Conservation (phyloP, 2,113 vertebrate species). For the Peromyscus maniculatus region DNA sequence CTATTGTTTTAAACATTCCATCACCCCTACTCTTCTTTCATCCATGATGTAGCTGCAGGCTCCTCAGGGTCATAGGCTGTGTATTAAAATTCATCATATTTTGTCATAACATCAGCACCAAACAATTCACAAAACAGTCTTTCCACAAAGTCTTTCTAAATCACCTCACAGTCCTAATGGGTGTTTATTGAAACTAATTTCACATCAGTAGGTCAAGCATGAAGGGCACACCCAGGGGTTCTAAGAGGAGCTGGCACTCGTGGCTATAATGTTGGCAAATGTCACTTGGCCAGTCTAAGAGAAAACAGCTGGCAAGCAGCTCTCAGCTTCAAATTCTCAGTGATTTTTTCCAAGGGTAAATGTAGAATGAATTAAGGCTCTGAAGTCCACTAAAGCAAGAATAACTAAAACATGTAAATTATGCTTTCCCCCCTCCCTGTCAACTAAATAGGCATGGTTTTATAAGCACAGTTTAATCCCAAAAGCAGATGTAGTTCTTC, state of each 20-base stretch:
- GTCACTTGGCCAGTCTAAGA: constrained; percentile 74
- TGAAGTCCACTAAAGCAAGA: constrained; percentile 83
- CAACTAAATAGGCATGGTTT: constrained; percentile 86
- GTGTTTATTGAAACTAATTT: constrained; percentile 68
- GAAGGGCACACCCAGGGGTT: neutral
- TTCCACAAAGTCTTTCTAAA: constrained; percentile 46
- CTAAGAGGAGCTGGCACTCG: neutral
- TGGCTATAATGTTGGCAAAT: constrained; percentile 70
- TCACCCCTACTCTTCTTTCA: neutral
- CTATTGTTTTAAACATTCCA: neutral
- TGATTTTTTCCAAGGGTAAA: constrained; percentile 81
- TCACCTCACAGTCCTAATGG: neutral
- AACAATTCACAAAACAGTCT: neutral
- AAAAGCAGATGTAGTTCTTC: constrained; percentile 87
- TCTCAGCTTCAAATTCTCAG: constrained; percentile 79
- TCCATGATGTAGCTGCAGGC: neutral
- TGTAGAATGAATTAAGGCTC: constrained; percentile 81
- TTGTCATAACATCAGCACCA: neutral
- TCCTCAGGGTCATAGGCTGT: neutral
- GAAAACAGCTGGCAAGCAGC: constrained; percentile 74
- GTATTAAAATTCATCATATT: constrained; percentile 12
- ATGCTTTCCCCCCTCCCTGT: constrained; percentile 77
- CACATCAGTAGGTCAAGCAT: constrained; percentile 2
- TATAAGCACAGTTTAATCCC: constrained; percentile 86
- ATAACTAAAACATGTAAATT: constrained; percentile 86